Percentiles rank a stretch among this genome's conserved stretches.
phyloP scores from a whole-genome alignment of 2,888 invertebrate genomes.

The Drosophila bunnanda region DNA sequence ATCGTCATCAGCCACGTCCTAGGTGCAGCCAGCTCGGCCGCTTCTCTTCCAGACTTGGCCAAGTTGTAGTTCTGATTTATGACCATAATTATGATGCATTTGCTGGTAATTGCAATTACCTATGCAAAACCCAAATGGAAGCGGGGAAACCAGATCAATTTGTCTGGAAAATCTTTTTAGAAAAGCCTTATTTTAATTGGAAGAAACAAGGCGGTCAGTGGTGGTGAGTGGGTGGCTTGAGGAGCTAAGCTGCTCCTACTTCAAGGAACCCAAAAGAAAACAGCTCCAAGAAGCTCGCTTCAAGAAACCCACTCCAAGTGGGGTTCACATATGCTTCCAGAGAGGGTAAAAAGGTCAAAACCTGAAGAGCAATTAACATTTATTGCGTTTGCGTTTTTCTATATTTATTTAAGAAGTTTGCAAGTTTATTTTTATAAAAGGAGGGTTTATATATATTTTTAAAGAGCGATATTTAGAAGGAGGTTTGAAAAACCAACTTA shows the following conservation, averaged over 20 bases:
- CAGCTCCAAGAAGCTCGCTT: neutral
- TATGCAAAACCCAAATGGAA: neutral
- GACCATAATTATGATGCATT: constrained; percentile 39
- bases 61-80: constrained; percentile 30
- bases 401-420: neutral
- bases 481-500: too few relatives aligned
- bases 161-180: neutral
- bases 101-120: constrained; percentile 10
- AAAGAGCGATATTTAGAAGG: too few relatives aligned
- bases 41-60: neutral
- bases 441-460: too few relatives aligned
- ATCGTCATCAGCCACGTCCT: constrained; percentile 43
- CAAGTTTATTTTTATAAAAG: neutral
- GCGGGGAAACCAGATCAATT: neutral
- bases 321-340: neutral
- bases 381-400: neutral
- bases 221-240: neutral
- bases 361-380: constrained; percentile 4
- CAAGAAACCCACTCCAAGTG: neutral
- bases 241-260: neutral
- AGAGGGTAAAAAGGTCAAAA: neutral
- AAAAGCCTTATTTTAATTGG: constrained; percentile 8
- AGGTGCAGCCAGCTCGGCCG: constrained; percentile 44
- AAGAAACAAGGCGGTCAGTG: neutral
- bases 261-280: neutral